These are phyloP conservation scores for Slavum lentiscoides DNA, from an alignment of 2,888 invertebrate species.

Conservation along the genomic window DNA sequence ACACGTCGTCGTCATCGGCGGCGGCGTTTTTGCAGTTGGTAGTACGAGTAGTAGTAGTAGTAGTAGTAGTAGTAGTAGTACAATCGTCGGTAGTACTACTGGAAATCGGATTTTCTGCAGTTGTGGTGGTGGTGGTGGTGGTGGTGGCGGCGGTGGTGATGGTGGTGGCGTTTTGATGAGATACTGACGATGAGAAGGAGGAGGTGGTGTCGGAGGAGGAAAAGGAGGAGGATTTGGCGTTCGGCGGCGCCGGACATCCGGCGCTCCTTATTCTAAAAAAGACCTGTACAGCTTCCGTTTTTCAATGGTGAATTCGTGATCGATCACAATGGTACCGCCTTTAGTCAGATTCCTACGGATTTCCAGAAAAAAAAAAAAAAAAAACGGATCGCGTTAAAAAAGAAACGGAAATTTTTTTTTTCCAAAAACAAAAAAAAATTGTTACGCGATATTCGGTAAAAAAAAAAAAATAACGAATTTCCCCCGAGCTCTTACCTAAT, in stretches of 20 bases:
- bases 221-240: slow-evolving; percentile 42
- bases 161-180: slow-evolving; percentile 42
- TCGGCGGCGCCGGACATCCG: slow-evolving; percentile 42
- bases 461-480: slow-evolving; percentile 12
- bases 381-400: slow-evolving; percentile 5
- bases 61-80: background rate
- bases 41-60: background rate
- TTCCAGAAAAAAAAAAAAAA: slow-evolving; percentile 53
- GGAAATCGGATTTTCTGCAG: slow-evolving; percentile 2
- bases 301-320: slow-evolving; percentile 83
- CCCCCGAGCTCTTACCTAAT: slow-evolving; percentile 73
- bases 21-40: slow-evolving; percentile 15
- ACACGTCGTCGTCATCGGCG: slow-evolving; percentile 47
- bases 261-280: slow-evolving; percentile 63
- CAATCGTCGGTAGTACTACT: too few relatives aligned
- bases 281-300: slow-evolving; percentile 90
- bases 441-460: too few relatives aligned
- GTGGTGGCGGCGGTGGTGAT: slow-evolving; percentile 31
- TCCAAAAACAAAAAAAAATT: too few relatives aligned
- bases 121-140: slow-evolving; percentile 29
- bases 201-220: background rate
- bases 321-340: slow-evolving; percentile 85
- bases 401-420: too few relatives aligned
- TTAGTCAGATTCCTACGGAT: slow-evolving; percentile 77
- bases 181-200: slow-evolving; percentile 36